Evolutionary conservation across 1,140 invertebrate species (phyloP), one percentile per base, ranked within the genome.

Genomic region (Drosophila melanogaster): DNA sequence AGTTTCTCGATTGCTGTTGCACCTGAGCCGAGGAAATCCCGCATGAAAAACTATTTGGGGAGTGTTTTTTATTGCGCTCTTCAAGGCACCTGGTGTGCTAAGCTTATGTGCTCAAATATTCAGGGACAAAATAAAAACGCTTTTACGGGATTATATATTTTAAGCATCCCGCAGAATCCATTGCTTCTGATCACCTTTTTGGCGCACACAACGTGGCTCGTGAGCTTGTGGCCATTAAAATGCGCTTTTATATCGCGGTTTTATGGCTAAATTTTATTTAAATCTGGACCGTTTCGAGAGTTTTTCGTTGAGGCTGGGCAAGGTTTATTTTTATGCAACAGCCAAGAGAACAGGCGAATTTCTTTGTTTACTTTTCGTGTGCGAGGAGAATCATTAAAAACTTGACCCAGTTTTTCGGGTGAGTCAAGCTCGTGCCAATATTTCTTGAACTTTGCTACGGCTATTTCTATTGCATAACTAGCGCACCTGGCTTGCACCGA

Each of bases 251-350:
- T 73, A 43, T 67, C 33, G 59, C 44, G 37, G n/a, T 40, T 78
- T 66, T 78, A 69, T 49, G 44, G 19, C 49, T 19, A 54, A 30
- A 69, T 57, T 55, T 70, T 67, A 46, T 56, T 67, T 55, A 22
- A 70, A 70, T 70, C 51, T 70, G 51, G 43, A 49, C 50, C 67
- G 15, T 38, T 70, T 69, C 33, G 19, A 70, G 64, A 55, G 40
- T 55, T 72, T 77, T 65, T 43, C 56, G 55, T 81, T 81, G 74
- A 60, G 79, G 74, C 53, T 74, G 79, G 79, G 58, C 79, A 78
- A 72, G 79, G 61, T 70, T 79, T 17, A 15, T 17, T 43, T 79
- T 41, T 58, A 10, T 26, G 37, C 8, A 17, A 44, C 14, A 22
- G 10, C 46, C n/a, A 17, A n/a, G 41, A 79, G 62, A 83, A 84